Conservation (phyloP, 2,113 vertebrate species). For the Tor tambroides region DNA sequence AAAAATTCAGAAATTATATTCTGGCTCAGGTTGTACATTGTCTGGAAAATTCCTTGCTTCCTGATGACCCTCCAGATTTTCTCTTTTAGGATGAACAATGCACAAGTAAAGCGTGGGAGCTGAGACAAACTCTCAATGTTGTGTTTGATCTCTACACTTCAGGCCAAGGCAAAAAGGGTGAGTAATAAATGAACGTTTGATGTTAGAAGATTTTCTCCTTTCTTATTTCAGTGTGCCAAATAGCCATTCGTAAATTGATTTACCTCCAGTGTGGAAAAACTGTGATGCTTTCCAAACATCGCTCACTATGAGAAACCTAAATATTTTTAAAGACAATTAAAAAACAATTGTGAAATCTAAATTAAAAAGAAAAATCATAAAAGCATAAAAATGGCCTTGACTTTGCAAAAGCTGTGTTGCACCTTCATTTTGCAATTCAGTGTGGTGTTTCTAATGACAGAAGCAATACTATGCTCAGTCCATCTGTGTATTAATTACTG, state of each 20-base stretch:
- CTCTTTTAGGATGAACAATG: conserved; percentile 80
- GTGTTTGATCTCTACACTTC: conserved; percentile 91
- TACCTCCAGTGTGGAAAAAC: background rate
- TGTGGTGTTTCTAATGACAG: background rate
- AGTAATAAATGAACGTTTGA: conserved; percentile 32
- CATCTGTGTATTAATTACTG: background rate
- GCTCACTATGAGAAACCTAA: background rate
- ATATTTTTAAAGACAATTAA: background rate
- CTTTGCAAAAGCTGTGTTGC: background rate
- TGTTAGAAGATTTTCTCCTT: background rate
- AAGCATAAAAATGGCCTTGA: background rate
- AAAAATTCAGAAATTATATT: background rate
- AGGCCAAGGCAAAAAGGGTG: conserved; percentile 88
- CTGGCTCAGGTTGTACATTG: background rate
- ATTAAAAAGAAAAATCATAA: background rate
- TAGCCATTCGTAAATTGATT: background rate
- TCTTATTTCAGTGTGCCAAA: background rate
- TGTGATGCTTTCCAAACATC: background rate
- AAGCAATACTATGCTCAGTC: background rate
- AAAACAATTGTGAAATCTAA: background rate
- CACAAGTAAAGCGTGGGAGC: conserved; percentile 87
- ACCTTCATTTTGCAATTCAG: background rate
- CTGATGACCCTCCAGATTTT: background rate
- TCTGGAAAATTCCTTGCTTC: background rate
- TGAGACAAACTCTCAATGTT: conserved; percentile 91